phyloP scores from a whole-genome alignment of 1,140 invertebrate genomes.

The Penaeus vannamei region DNA sequence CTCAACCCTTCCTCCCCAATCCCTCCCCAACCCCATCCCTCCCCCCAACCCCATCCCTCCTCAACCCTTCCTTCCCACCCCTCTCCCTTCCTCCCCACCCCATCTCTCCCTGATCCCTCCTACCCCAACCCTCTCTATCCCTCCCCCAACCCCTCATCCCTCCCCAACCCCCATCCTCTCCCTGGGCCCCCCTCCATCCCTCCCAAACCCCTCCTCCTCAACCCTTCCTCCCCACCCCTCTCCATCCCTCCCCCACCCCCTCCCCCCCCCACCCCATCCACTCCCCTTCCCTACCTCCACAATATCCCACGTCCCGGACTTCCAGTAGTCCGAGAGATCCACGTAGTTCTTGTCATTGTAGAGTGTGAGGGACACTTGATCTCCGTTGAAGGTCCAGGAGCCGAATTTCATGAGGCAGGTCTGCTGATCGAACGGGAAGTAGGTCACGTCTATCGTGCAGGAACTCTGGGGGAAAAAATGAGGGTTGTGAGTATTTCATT shows the following conservation, averaged over 20 bases:
- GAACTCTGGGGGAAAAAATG: slow-evolving; percentile 82
- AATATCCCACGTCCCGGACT: slow-evolving; percentile 99
- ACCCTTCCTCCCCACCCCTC: too few relatives aligned
- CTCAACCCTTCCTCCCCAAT: not conserved
- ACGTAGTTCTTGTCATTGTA: slow-evolving; percentile 97
- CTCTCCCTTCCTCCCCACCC: too few relatives aligned
- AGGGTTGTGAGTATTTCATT: too few relatives aligned
- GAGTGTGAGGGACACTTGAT: slow-evolving; percentile 93
- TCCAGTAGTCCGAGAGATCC: slow-evolving; percentile 97
- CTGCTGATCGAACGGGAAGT: slow-evolving; percentile 99
- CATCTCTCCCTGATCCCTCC: too few relatives aligned
- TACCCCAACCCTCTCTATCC: too few relatives aligned
- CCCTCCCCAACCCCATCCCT: not conserved
- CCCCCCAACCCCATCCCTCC: slow-evolving; percentile 32
- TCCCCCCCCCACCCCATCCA: not conserved
- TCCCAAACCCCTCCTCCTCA: too few relatives aligned
- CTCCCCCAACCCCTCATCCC: too few relatives aligned
- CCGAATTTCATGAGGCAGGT: slow-evolving; percentile 99
- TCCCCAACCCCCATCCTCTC: too few relatives aligned
- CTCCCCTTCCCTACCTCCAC: slow-evolving; percentile 80
- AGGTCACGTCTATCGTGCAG: slow-evolving; percentile 98
- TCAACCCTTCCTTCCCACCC: too few relatives aligned
- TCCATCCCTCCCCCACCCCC: too few relatives aligned
- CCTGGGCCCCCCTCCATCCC: too few relatives aligned
- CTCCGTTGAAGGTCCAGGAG: slow-evolving; percentile 98